Evolutionary conservation across 2,113 vertebrate genomes (phyloP), one percentile per base, ranked within the genome.

Genomic region (Festucalex cinctus): DNA sequence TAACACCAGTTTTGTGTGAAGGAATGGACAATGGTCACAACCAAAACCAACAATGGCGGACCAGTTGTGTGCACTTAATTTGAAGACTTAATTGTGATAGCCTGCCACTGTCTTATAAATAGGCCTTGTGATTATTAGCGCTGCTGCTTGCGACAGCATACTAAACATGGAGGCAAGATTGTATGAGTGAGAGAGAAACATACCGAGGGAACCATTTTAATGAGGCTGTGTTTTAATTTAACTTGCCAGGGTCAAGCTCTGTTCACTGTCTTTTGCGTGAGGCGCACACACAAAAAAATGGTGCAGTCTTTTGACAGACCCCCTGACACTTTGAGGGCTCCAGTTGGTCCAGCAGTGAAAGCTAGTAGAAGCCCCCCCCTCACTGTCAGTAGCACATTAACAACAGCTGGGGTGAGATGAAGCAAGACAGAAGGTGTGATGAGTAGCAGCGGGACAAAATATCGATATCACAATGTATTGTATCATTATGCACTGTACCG

Each of bases 351-450:
- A 35, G 46, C 4, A 22, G 66, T 59, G 60, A 72, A 78, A 72
- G 60, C 62, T 51, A 74, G 68, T 76, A 67, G 77, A 82, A 77
- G 72, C 65, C 37, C 69, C 65, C 9, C 35, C 46, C 44, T 66
- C 76, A 26, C 63, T 76, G 74, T 79, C 74, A 75, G 36, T 60
- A 58, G 57, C 53, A 69, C 74, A 76, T 82, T 64, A 35, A 65
- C 65, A 59, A 57, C 65, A 71, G 10, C 63, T 39, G 1, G 12
- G 32, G 49, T 69, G 65, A 74, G 28, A 69, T 37, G 58, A 49
- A 65, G 44, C 37, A 20, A 58, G 54, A 59, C 20, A 62, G 39
- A 67, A 56, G 41, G 66, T 69, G 64, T 71, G 65, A 69, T 37
- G 49, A 66, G 28, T 44, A n/a, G 26, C 28, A 16, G 20, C 56